Base-by-base conservation (phyloP, 2,888 invertebrate genomes). In the Platycnemis pennipes region DNA sequence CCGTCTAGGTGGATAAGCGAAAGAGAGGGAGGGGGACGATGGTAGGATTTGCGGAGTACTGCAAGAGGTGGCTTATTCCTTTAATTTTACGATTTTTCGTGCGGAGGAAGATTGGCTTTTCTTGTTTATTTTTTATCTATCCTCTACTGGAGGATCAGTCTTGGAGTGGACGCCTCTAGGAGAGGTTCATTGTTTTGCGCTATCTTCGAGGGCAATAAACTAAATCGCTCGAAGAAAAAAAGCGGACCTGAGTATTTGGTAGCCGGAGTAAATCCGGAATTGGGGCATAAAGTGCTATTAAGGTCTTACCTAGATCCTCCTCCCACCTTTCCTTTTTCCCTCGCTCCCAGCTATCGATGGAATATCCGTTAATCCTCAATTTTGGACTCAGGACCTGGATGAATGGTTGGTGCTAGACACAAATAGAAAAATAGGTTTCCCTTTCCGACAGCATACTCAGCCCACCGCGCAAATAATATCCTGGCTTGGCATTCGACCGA, bases 1-100 rank as follows among this genome's bases (percentile, higher is more conserved):
- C n/a, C n/a, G n/a, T n/a, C n/a, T n/a, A 26, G 37, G 13, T 77
- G 77, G 31, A 77, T 77, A 37, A 4, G n/a, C 31, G 37, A 16
- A 5, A 5, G 22, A 16, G 77, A 37, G n/a, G 8, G 31, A 37
- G 37, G 77, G 37, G 16, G 37, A 77, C 77, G 77, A 77, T 77
- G 77, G 77, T 77, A 37, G 77, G 77, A 77, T 77, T 77, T 77
- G 7, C 13, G 31, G 13, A 77, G 77, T 37, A 77, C 77, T 37
- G 5, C 37, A 53, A 53, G 53, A 89, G 16, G 53, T 37, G 53
- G 37, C 37, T 53, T 53, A 53, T 22, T 89, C 53, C 37, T 16
- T 53, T 53, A 77, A 77, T 77, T 77, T 77, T 77, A 77, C 77
- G 77, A 77, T 77, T 77, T 77, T 77, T 77, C 77, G 77, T 37